Percentiles rank a stretch among this genome's conserved stretches.
Evolutionary conservation across 2,797 vertebrate genomes (phyloP).

Genomic region (Propithecus deckenii): DNA sequence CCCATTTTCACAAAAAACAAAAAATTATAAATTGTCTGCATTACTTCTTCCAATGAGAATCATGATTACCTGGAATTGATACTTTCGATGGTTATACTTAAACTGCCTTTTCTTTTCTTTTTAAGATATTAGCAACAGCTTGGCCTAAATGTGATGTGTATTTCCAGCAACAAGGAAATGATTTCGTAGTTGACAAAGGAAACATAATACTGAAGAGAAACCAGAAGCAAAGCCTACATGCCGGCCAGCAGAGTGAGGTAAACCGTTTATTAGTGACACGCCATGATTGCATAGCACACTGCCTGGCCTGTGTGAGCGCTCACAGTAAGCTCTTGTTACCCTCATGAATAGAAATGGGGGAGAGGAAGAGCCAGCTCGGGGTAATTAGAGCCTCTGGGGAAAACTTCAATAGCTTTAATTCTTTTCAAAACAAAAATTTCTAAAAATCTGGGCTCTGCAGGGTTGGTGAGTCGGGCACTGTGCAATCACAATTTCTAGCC

Average conservation of each 20-base stretch:
- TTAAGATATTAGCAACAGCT: conserved; percentile 82
- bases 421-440: not conserved
- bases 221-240: conserved; percentile 72
- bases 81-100: not conserved
- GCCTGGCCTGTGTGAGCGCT: not conserved
- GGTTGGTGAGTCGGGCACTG: not conserved
- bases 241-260: not conserved
- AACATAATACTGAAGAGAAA: conserved; percentile 87
- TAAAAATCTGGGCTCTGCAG: not conserved
- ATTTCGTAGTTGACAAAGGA: conserved; percentile 88
- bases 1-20: not conserved
- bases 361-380: conserved; percentile 77
- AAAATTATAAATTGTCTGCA: not conserved
- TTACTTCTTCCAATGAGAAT: not conserved
- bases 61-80: not conserved
- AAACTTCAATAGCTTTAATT: not conserved
- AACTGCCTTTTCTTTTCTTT: conserved; percentile 52
- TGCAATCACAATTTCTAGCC: not conserved
- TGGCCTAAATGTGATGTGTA: conserved; percentile 89
- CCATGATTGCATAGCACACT: not conserved
- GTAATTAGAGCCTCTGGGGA: not conserved
- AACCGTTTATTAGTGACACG: not conserved
- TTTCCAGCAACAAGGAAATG: conserved; percentile 88
- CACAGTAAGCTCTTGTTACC: not conserved
- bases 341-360: not conserved